Percentiles rank a stretch among this genome's conserved stretches.
These are phyloP conservation scores for Labrus mixtus DNA, from an alignment of 2,113 vertebrate genomes.

Conservation along the genomic window DNA sequence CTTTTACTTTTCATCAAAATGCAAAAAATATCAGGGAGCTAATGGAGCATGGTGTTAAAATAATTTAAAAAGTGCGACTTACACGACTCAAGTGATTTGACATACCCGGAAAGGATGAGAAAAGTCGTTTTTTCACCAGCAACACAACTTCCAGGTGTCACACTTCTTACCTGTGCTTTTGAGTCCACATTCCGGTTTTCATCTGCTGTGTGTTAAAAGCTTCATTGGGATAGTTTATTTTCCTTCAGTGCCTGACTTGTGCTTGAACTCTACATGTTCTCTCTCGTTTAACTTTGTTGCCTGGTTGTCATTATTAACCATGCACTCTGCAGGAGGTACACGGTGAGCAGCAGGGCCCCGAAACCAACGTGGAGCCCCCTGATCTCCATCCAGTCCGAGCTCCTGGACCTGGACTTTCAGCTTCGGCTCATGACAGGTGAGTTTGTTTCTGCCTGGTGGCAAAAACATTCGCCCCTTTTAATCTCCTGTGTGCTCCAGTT, in stretches of 20 bases:
- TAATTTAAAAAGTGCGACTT: no score
- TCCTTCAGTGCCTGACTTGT: neutral
- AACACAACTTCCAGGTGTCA: no score
- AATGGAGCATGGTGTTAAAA: no score
- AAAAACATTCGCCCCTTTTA: neutral
- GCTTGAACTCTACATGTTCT: neutral
- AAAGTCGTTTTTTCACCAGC: no score
- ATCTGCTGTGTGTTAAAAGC: no score
- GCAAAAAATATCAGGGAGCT: no score
- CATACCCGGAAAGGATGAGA: no score
- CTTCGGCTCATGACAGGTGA: conserved; percentile 56
- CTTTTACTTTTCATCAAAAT: no score
- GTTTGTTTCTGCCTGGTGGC: neutral
- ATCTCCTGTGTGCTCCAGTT: neutral
- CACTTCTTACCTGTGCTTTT: no score
- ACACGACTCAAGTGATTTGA: no score
- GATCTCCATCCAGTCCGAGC: conserved; percentile 2
- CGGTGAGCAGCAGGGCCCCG: conserved; percentile 46
- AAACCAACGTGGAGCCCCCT: conserved; percentile 42
- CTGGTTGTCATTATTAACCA: neutral
- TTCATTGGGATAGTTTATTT: neutral
- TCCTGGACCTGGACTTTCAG: conserved; percentile 28
- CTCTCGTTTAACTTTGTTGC: neutral
- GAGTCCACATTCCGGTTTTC: no score
- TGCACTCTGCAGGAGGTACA: conserved; percentile 37